Base-by-base conservation (phyloP, 2,888 invertebrate genomes). In the Ornithoptera priamus region DNA sequence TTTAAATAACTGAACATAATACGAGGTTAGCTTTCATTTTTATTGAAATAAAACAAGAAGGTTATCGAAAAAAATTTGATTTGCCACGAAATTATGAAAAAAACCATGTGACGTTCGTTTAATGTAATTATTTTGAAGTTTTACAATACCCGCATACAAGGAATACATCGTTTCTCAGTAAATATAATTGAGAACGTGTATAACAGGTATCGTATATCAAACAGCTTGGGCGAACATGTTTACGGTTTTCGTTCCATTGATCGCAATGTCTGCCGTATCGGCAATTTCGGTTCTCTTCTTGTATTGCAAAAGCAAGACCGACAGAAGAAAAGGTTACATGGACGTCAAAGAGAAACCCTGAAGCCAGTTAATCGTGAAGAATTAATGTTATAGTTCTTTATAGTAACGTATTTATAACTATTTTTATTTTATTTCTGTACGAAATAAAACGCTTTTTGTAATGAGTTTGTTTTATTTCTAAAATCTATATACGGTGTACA, bases 381-480 rank as follows among this genome's bases (percentile, higher is more conserved):
- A 20, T 63, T 42, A 20, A 36, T 68, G 58, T 24, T 62, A 30
- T 42, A 75, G 71, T 46, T 39, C 10, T 62, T 62, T 58, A 63
- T 46, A 18, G 58, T 68, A 61, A 56, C 20, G 53, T 68, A 53
- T 64, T 79, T 79, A 22, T 74, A 75, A 65, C 30, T 50, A 50
- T 50, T 50, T 50, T 50, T 50, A 50, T 17, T 50, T 46, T 46
- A 46, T 15, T 18, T 15, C 50, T 50, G 18, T 50, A 50, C 15
- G 62, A 72, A 79, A 77, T 74, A 78, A 80, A 75, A 74, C 67
- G 72, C 73, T 74, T 57, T 82, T 75, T 81, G 85, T 90, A 89
- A 90, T 89, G 82, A 78, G 24, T 85, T 86, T 86, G 86, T 90
- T 90, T 90, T 90, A 71, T 78, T 76, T 74, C 86, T 87, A 85